These are phyloP conservation scores for Martes martes DNA, from an alignment of 2,113 vertebrate species.

Conservation along the genomic window DNA sequence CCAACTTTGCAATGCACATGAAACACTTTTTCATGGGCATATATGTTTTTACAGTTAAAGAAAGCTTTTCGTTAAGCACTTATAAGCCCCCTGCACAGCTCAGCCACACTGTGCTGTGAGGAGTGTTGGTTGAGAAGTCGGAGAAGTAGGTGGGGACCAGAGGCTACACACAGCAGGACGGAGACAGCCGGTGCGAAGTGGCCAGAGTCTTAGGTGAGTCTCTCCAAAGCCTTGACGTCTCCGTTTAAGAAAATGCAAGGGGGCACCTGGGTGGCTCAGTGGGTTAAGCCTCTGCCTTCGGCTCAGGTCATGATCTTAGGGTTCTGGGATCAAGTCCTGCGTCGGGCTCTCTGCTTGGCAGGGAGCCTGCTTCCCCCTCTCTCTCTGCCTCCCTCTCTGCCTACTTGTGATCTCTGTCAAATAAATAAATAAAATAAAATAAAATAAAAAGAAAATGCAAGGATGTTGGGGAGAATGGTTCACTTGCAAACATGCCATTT, in stretches of 20 bases:
- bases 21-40: background rate
- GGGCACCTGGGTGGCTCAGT: too few relatives aligned
- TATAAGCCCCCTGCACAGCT: background rate
- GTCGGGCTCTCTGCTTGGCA: too few relatives aligned
- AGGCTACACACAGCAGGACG: background rate
- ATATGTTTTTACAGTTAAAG: background rate
- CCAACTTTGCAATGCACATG: background rate
- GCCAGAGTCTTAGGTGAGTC: background rate
- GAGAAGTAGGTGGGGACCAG: too few relatives aligned
- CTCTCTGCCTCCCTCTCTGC: too few relatives aligned
- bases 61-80: background rate
- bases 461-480: background rate
- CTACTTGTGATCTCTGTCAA: too few relatives aligned
- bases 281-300: too few relatives aligned
- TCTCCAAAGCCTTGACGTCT: background rate
- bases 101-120: background rate
- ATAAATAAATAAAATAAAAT: background rate
- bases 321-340: too few relatives aligned
- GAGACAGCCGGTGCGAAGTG: accelerated
- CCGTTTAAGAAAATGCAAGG: background rate
- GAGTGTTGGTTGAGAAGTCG: background rate
- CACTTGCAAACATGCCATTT: background rate
- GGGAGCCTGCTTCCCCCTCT: too few relatives aligned
- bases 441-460: background rate
- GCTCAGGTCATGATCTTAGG: too few relatives aligned